Evolutionary conservation across 2,113 vertebrate genomes (phyloP), one percentile per base, ranked within the genome.

Genomic region (Semnornis frantzii): DNA sequence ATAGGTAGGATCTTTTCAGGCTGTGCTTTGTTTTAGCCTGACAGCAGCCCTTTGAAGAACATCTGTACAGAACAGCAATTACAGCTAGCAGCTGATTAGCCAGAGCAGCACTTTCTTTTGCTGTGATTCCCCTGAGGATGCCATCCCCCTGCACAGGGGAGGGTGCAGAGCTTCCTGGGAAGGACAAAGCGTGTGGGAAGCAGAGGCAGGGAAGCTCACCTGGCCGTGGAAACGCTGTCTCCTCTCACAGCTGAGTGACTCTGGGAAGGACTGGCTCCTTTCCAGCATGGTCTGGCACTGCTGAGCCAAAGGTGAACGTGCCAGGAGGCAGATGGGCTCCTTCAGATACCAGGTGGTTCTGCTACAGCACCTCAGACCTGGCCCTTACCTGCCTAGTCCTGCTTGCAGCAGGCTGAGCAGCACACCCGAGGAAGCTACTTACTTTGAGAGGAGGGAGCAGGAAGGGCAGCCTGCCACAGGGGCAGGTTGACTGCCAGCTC

Each of bases 21-120:
- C 52, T 68, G 48, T 42, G 71, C 72, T 82, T 82, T 95, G 52
- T 71, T 88, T 79, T 68, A 84, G 93, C 66, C 62, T 86, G 94
- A 76, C 94, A 87, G 82, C 76, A 65, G 87, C 39, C 79, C 91
- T 94, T 89, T 95, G 83, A 96, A 94, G 91, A 75, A 48, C 58
- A 14, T 74, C 87, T 88, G 54, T 77, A 60, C 15, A 71, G 87
- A 90, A 50, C 27, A 92, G 91, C 93, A 95, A 80, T 94, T 93
- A 77, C n/a, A 65, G 31, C 62, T 21, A 65, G 82, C 82, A 77
- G 74, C 80, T 92, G 88, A 92, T 91, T 92, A 93, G 74, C 16
- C 62, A 57, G 10, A 78, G 92, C 76, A 6, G 79, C 34, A 6
- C 87, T 66, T 39, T 73, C 54, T 72, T 46, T 59, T 73, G 70